A percentile compares a stretch with the other conserved stretches of the same genome.
These are phyloP conservation scores for Dynastes maya DNA, from an alignment of 2,888 invertebrate species.

Conservation along the genomic window DNA sequence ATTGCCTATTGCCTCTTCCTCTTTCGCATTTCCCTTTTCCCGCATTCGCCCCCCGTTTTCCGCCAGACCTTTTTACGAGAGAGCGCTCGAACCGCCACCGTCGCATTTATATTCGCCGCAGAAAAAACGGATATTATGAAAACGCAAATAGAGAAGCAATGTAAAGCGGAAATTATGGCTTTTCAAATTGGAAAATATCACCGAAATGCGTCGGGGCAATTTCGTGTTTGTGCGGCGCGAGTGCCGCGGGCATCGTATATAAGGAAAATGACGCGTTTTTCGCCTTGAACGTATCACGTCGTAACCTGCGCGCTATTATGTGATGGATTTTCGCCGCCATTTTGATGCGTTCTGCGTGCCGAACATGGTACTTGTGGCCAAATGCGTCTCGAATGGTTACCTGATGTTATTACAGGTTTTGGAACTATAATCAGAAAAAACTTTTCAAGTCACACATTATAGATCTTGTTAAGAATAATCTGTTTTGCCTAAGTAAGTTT, in stretches of 20 bases:
- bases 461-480: no score
- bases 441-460: no score
- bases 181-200: slow-evolving; percentile 45
- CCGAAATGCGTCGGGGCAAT: slow-evolving; percentile 39
- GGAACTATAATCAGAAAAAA: no score
- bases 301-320: slow-evolving; percentile 2
- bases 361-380: not conserved
- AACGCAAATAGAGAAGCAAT: slow-evolving; percentile 38
- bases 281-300: slow-evolving; percentile 8
- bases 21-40: slow-evolving; percentile 1
- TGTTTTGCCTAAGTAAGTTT: no score
- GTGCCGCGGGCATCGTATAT: not conserved
- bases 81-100: not conserved
- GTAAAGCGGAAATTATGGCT: slow-evolving; percentile 48
- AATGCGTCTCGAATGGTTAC: no score
- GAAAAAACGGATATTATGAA: slow-evolving; percentile 44
- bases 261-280: slow-evolving; percentile 26
- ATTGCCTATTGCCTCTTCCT: slow-evolving; percentile 5
- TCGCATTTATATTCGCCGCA: slow-evolving; percentile 32
- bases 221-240: slow-evolving; percentile 21
- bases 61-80: not conserved
- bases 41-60: not conserved
- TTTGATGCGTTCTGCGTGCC: not conserved
- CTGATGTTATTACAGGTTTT: no score
- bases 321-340: slow-evolving; percentile 17